Conservation (phyloP, 2,113 vertebrate species). For the Lophochroa leadbeateri region DNA sequence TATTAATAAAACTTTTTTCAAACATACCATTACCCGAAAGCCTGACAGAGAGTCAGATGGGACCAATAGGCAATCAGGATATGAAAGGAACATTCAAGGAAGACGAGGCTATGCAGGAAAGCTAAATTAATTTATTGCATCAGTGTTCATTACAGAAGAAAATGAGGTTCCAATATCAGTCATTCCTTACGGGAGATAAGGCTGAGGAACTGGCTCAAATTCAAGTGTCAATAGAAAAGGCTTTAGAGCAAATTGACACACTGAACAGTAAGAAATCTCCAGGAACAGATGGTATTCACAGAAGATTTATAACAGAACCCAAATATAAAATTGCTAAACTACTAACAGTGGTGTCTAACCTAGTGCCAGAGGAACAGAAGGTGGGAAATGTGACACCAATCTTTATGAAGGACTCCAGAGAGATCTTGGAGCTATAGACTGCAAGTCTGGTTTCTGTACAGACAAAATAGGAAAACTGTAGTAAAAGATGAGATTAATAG, state of each 20-base stretch:
- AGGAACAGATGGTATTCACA: slow-evolving; percentile 59
- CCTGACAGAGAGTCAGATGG: slow-evolving; percentile 43
- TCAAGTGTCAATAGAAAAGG: slow-evolving; percentile 57
- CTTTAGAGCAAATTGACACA: slow-evolving; percentile 56
- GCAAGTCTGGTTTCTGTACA: background rate
- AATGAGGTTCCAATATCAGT: slow-evolving; percentile 44
- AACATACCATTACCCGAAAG: slow-evolving; percentile 11
- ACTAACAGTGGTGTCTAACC: slow-evolving; percentile 36
- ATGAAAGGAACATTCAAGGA: slow-evolving; percentile 35
- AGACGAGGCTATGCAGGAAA: slow-evolving; percentile 44
- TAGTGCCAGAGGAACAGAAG: slow-evolving; percentile 56
- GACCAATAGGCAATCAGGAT: slow-evolving; percentile 37
- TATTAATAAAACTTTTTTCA: slow-evolving; percentile 45
- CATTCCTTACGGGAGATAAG: slow-evolving; percentile 45
- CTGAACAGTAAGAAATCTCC: slow-evolving; percentile 49
- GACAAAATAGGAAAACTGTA: background rate
- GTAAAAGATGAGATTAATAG: background rate
- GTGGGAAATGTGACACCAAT: slow-evolving; percentile 51
- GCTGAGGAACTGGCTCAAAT: slow-evolving; percentile 49
- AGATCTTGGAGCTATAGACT: background rate
- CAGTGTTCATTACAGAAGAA: slow-evolving; percentile 48
- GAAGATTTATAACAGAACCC: slow-evolving; percentile 55
- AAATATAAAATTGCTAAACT: slow-evolving; percentile 40
- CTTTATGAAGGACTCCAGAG: slow-evolving; percentile 54
- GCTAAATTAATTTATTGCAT: slow-evolving; percentile 56